phyloP scores from a whole-genome alignment of 2,888 invertebrate species.

The Artemia sinica region DNA sequence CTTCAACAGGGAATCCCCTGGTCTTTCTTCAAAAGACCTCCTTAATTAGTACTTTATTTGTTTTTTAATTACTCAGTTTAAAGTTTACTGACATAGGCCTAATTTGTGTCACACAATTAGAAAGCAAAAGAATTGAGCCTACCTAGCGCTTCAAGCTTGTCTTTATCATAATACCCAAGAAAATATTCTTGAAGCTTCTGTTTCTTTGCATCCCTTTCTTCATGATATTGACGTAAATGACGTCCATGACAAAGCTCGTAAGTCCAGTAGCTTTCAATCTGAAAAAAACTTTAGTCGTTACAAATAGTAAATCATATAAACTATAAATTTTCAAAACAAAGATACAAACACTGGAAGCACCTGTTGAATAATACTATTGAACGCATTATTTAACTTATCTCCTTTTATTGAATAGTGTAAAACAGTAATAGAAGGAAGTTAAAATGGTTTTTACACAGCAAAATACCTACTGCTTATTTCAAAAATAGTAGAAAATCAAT shows the following conservation, averaged over 20 bases:
- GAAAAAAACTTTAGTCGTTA: conserved; percentile 22
- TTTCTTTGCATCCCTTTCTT: conserved; percentile 73
- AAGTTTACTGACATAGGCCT: too few species aligned
- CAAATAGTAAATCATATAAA: not conserved
- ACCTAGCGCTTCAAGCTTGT: conserved; percentile 41
- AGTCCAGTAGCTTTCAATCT: conserved; percentile 81
- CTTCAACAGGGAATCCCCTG: too few species aligned
- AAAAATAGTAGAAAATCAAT: too few species aligned
- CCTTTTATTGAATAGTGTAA: conserved; percentile 16
- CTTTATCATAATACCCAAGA: conserved; percentile 56
- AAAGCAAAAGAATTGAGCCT: conserved; percentile 23
- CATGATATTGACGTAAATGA: conserved; percentile 83
- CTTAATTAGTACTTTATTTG: too few species aligned
- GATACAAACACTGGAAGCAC: conserved; percentile 19
- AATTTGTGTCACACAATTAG: too few species aligned
- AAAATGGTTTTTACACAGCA: too few species aligned
- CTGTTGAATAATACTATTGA: conserved; percentile 1
- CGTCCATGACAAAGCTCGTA: conserved; percentile 89
- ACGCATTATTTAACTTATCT: conserved; percentile 21
- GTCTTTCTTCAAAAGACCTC: too few species aligned
- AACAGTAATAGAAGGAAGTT: too few species aligned
- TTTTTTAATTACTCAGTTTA: too few species aligned
- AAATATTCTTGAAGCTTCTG: conserved; percentile 67
- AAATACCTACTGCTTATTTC: too few species aligned
- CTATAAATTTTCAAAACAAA: conserved; percentile 5